Percentiles rank a stretch among this genome's conserved stretches.
phyloP scores from a whole-genome alignment of 1,140 invertebrate genomes.

The Chironomus striatipennis region DNA sequence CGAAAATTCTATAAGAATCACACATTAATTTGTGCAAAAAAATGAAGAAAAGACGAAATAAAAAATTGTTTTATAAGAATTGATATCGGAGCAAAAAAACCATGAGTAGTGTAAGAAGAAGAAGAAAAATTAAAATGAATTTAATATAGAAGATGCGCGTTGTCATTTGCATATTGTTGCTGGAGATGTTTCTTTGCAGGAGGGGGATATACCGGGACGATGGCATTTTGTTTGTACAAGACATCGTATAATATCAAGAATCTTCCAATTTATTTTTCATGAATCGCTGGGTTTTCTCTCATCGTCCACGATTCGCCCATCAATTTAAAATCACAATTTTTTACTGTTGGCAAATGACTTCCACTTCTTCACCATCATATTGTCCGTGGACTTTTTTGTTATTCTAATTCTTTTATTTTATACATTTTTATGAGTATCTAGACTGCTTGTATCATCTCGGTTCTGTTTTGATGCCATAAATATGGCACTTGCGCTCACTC shows the following conservation, averaged over 20 bases:
- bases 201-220: not conserved
- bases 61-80: not conserved
- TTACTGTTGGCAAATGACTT: not conserved
- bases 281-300: too few species aligned
- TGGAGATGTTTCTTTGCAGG: not conserved
- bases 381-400: too few species aligned
- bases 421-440: too few species aligned
- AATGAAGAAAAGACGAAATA: too few species aligned
- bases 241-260: too few species aligned
- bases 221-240: not conserved
- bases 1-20: too few species aligned
- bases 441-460: too few species aligned
- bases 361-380: not conserved
- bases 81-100: not conserved
- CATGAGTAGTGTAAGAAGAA: not conserved
- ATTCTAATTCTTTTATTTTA: too few species aligned
- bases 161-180: not conserved
- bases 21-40: too few species aligned
- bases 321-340: not conserved
- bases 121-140: not conserved
- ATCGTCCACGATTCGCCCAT: not conserved
- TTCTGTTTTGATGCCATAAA: constrained; percentile 7
- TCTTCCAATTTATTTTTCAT: too few species aligned
- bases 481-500: constrained; percentile 5
- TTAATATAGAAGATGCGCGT: not conserved